Percentiles rank a stretch among this genome's conserved stretches.
Conservation (phyloP, 92 coral and sea anemone species). For the Umimayanthus kanabou region DNA sequence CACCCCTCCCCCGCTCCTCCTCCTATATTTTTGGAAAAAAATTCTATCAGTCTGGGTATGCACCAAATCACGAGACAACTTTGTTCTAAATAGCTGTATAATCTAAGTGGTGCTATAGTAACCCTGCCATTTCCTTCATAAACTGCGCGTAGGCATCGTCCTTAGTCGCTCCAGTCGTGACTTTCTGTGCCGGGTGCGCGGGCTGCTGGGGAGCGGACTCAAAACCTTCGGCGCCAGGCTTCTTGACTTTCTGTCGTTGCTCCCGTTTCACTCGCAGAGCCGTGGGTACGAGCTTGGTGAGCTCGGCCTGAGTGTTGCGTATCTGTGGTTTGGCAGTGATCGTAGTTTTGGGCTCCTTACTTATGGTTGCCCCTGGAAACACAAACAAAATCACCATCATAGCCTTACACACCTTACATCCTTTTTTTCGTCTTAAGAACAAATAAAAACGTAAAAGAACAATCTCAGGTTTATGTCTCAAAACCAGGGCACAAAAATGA, state of each 20-base stretch:
- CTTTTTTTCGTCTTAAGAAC: too few species aligned
- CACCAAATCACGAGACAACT: too few species aligned
- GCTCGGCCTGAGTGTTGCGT: constrained; percentile 96
- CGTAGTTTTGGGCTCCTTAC: constrained; percentile 79
- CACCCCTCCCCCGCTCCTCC: too few species aligned
- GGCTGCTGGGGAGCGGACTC: constrained; percentile 69
- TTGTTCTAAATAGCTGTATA: not conserved
- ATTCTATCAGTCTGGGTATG: too few species aligned
- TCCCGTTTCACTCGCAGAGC: constrained; percentile 95
- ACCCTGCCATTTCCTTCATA: constrained; percentile 97
- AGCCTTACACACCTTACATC: too few species aligned
- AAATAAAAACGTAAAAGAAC: too few species aligned
- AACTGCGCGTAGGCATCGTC: constrained; percentile 98
- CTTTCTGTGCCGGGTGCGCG: constrained; percentile 64
- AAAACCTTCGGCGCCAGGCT: constrained; percentile 68
- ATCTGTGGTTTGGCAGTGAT: constrained; percentile 96
- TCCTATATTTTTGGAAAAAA: too few species aligned
- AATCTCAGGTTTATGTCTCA: too few species aligned
- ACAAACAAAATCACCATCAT: not conserved
- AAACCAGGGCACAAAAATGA: too few species aligned
- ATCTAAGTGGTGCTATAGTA: constrained; percentile 41
- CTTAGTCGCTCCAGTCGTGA: constrained; percentile 82
- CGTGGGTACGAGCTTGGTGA: constrained; percentile 92
- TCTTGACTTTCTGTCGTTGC: constrained; percentile 55
- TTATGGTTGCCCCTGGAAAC: constrained; percentile 70